Evolutionary conservation across 2,888 invertebrate species (phyloP), one percentile per base, ranked within the genome.

Genomic region (Anodontia alba): DNA sequence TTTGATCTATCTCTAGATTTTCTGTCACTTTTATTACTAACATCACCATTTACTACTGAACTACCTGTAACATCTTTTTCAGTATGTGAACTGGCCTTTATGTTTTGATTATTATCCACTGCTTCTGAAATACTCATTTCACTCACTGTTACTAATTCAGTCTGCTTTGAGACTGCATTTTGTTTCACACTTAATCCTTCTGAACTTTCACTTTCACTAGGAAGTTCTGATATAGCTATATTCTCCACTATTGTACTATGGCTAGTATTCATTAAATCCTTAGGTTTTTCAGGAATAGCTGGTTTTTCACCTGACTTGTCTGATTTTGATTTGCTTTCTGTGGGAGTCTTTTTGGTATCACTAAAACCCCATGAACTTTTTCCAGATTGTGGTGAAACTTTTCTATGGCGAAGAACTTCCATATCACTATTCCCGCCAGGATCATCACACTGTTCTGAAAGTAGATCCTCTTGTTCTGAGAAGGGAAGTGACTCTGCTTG

Each of bases 281-380:
- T 81, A 1, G 89, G 87, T 74, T 89, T 89, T 62, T 69, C 79
- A 51, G 89, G 87, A 29, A 88, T 42, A 7, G 81, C 81, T n/a
- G 89, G 87, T 71, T 89, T 89, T 23, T 70, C 69, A 62, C 15
- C 33, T 23, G 57, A 73, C 77, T 81, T 78, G 17, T 77, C 72
- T 66, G 62, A 36, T 73, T 42, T 73, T 71, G 51, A 54, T 79
- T 79, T 73, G 43, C 26, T 51, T 26, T 57, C 66, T 66, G 26
- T 20, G 2, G n/a, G 20, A 5, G 46, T 51, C 23, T 42, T 74
- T n/a, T n/a, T n/a, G 67, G 67, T 57, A 17, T 74, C 69, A 38
- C 68, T 73, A 20, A 76, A n/a, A 26, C 69, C 73, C 69, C 68
- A 68, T 29, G 62, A 57, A 38, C 54, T 75, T 26, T 71, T 46